phyloP scores from a whole-genome alignment of 2,888 invertebrate genomes.

The Diadromus collaris region DNA sequence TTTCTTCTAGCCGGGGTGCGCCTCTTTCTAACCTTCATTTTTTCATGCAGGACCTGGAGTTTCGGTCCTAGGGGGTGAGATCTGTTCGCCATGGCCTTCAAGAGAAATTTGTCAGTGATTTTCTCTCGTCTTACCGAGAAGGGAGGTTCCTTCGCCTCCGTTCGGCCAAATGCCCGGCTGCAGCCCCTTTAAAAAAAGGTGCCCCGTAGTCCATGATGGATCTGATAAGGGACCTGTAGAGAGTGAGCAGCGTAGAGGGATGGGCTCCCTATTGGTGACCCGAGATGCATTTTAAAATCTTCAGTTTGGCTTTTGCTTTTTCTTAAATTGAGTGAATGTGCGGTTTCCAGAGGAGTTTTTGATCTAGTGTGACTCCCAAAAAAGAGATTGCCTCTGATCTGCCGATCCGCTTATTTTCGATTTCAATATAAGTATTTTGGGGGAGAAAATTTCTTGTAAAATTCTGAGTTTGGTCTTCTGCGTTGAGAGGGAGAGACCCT shows the following conservation, averaged over 20 bases:
- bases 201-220: constrained; percentile 2
- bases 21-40: too few relatives aligned
- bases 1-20: too few relatives aligned
- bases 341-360: neutral
- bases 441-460: neutral
- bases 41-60: neutral
- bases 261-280: neutral
- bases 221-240: neutral
- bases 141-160: neutral
- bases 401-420: neutral
- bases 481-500: neutral
- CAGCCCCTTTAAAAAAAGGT: neutral
- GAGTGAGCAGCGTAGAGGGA: neutral
- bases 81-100: neutral
- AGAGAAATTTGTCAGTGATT: neutral
- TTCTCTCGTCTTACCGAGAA: neutral
- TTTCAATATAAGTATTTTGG: neutral
- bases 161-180: constrained; percentile 2
- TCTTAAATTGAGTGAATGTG: neutral
- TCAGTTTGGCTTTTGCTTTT: neutral
- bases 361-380: neutral
- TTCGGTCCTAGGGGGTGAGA: neutral
- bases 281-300: neutral
- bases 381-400: neutral
- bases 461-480: neutral